These are phyloP conservation scores for Cheilosia variabilis DNA, from an alignment of 2,888 invertebrate genomes.

Conservation along the genomic window DNA sequence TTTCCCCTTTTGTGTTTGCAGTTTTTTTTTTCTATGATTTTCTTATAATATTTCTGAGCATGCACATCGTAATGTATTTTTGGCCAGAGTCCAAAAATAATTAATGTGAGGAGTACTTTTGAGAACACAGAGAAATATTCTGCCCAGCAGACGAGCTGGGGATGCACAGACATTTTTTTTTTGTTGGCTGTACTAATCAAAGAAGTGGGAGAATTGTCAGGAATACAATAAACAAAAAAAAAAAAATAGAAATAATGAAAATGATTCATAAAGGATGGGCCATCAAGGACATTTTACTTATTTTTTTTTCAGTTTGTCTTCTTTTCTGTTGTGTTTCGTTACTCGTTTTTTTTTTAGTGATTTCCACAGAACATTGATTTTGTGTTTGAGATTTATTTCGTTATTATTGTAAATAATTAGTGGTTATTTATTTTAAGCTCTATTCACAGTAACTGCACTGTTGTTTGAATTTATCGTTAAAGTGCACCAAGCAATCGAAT, in stretches of 20 bases:
- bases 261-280: conserved; percentile 48
- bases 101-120: conserved; percentile 37
- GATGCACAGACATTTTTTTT: conserved; percentile 36
- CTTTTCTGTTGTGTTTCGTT: neutral
- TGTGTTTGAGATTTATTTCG: conserved; percentile 19
- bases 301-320: conserved; percentile 21
- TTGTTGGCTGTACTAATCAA: conserved; percentile 34
- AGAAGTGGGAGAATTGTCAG: conserved; percentile 56
- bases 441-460: conserved; percentile 27
- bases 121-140: neutral
- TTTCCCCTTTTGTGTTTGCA: conserved; percentile 6
- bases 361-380: conserved; percentile 30
- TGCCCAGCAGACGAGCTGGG: conserved; percentile 22
- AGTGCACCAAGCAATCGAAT: conserved; percentile 4
- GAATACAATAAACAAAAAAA: conserved; percentile 45
- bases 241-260: conserved; percentile 33
- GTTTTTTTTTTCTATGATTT: conserved; percentile 12
- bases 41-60: conserved; percentile 24
- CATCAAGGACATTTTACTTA: conserved; percentile 59
- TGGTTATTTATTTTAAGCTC: conserved; percentile 7
- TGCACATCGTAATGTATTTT: conserved; percentile 55
- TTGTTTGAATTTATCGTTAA: conserved; percentile 4
- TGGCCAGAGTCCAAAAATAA: conserved; percentile 63
- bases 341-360: neutral
- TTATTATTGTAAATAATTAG: conserved; percentile 13